Evolutionary conservation across 1,140 invertebrate species (phyloP).

Genomic region (Diorhabda sublineata): DNA sequence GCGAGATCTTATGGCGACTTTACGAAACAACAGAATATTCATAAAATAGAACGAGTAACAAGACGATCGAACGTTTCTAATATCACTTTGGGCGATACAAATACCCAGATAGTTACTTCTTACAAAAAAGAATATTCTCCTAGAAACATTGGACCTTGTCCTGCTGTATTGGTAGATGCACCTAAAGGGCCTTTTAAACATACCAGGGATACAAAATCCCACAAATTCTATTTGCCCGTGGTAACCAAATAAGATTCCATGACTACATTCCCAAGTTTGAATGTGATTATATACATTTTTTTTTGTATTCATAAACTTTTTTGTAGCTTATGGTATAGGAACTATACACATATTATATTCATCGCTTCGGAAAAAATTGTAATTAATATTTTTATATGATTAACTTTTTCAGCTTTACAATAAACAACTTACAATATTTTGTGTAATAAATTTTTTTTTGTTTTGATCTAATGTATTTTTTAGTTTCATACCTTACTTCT

Average conservation of each 20-base stretch:
- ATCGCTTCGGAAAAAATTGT: neutral
- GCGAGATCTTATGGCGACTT: constrained; percentile 65
- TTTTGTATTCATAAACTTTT: neutral
- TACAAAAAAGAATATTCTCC: constrained; percentile 74
- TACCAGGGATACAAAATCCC: constrained; percentile 73
- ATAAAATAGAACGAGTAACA: constrained; percentile 52
- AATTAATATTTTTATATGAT: constrained; percentile 21
- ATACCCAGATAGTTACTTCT: constrained; percentile 53
- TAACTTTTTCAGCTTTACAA: neutral
- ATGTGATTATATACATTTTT: constrained; percentile 11
- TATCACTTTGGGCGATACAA: constrained; percentile 65
- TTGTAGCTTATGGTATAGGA: constrained; percentile 24
- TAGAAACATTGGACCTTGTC: constrained; percentile 68
- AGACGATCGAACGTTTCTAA: constrained; percentile 64
- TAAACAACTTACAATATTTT: constrained; percentile 20
- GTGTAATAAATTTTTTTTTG: constrained; percentile 22
- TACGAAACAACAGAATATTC: constrained; percentile 51
- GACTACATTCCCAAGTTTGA: neutral
- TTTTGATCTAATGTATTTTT: constrained; percentile 22
- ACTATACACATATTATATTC: constrained; percentile 13
- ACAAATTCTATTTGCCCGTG: constrained; percentile 73
- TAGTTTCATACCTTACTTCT: constrained; percentile 19
- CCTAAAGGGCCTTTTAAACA: constrained; percentile 73
- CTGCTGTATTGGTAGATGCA: constrained; percentile 68
- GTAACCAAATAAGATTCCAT: constrained; percentile 25